These are phyloP conservation scores for Andrena marginata DNA, from an alignment of 2,888 invertebrate species.

Conservation along the genomic window DNA sequence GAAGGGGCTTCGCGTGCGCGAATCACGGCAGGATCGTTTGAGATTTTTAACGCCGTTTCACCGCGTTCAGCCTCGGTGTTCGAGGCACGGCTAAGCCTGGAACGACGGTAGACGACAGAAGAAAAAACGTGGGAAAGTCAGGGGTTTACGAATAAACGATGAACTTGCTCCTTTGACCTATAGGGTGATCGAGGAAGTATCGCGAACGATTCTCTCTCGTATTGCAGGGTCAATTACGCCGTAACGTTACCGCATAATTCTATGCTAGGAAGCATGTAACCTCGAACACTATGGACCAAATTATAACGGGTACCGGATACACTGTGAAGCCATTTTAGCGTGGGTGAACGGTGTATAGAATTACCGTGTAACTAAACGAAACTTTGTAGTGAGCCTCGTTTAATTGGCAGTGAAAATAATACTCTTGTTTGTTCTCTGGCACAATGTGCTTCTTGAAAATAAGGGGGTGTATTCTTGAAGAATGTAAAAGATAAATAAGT, in stretches of 20 bases:
- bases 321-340: conserved; percentile 62
- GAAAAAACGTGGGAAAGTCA: background rate
- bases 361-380: conserved; percentile 45
- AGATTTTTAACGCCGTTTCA: conserved; percentile 14
- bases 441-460: too few relatives aligned
- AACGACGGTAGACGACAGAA: background rate
- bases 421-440: background rate
- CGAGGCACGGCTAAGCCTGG: background rate
- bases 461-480: too few relatives aligned
- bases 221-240: conserved; percentile 60
- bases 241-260: conserved; percentile 49
- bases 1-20: conserved; percentile 22
- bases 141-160: background rate
- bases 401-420: background rate
- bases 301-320: conserved; percentile 63
- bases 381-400: conserved; percentile 25
- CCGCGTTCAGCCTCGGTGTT: background rate
- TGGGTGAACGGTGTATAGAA: conserved; percentile 34
- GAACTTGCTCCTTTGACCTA: background rate
- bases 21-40: conserved; percentile 1
- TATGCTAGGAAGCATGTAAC: conserved; percentile 33
- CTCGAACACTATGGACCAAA: conserved; percentile 41
- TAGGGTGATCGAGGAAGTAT: background rate
- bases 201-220: conserved; percentile 11
- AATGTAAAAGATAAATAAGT: too few relatives aligned